phyloP scores from a whole-genome alignment of 2,113 vertebrate species.

The Gobius niger region DNA sequence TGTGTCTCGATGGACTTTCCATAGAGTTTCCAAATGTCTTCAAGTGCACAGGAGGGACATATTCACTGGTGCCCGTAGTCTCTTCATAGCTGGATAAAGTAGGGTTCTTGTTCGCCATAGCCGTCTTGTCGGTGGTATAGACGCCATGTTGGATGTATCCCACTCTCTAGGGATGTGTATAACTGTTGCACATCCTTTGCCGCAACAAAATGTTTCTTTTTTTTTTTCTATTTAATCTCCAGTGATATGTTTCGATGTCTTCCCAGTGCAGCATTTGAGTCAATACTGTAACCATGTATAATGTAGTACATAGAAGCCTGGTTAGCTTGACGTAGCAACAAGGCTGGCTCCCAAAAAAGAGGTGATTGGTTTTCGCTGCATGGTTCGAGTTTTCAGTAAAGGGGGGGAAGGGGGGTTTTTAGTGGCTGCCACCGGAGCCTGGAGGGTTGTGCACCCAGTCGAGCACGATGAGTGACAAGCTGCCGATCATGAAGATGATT shows the following conservation, averaged over 20 bases:
- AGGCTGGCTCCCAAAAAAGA: not conserved
- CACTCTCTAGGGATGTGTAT: constrained; percentile 13
- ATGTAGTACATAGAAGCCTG: not conserved
- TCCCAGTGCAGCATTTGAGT: constrained; percentile 21
- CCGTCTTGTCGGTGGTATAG: not conserved
- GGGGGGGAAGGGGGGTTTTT: constrained; percentile 27
- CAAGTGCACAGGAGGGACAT: constrained; percentile 31
- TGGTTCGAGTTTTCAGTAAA: constrained; percentile 13
- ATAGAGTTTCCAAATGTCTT: constrained; percentile 36
- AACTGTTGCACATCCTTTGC: constrained; percentile 29
- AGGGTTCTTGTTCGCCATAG: not conserved
- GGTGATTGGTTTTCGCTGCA: constrained; percentile 28
- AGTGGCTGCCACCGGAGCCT: constrained; percentile 70
- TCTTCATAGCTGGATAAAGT: constrained; percentile 24
- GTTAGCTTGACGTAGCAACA: not conserved
- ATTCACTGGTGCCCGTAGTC: not conserved
- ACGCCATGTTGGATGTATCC: not conserved
- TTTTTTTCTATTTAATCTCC: constrained; percentile 5
- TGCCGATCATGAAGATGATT: constrained; percentile 92
- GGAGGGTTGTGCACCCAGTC: constrained; percentile 94
- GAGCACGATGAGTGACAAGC: constrained; percentile 89
- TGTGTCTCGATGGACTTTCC: constrained; percentile 25
- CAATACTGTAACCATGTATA: constrained; percentile 7
- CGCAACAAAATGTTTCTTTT: constrained; percentile 24
- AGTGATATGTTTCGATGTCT: constrained; percentile 36